A percentile compares a stretch with the other conserved stretches of the same genome.
These are phyloP conservation scores for Epinephelus coioides DNA, from an alignment of 2,797 vertebrate species.

Conservation along the genomic window DNA sequence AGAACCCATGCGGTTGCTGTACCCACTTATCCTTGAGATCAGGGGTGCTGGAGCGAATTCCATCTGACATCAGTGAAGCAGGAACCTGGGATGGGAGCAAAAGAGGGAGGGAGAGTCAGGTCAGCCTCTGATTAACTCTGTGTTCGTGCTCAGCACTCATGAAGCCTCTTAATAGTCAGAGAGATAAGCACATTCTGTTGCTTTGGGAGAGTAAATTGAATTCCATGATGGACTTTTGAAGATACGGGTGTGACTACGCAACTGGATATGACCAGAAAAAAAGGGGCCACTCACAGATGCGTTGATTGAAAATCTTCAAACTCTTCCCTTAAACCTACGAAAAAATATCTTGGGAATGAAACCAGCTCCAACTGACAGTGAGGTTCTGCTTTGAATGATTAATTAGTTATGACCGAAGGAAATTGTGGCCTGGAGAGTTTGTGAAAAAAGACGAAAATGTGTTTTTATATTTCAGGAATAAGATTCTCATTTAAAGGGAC, in stretches of 20 bases:
- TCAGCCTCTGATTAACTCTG: slow-evolving; percentile 26
- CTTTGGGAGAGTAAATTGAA: slow-evolving; percentile 50
- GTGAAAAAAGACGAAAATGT: background rate
- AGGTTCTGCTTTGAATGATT: slow-evolving; percentile 22
- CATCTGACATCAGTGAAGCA: background rate
- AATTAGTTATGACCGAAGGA: slow-evolving; percentile 3
- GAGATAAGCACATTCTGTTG: slow-evolving; percentile 53
- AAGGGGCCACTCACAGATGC: slow-evolving; percentile 33
- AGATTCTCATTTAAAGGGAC: slow-evolving; percentile 2
- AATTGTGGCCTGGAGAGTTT: slow-evolving; percentile 1
- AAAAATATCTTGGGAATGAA: slow-evolving; percentile 40
- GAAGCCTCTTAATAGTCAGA: slow-evolving; percentile 43
- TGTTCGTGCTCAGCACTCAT: slow-evolving; percentile 18
- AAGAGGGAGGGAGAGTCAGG: slow-evolving; percentile 1
- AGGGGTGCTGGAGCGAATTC: background rate
- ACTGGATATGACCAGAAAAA: slow-evolving; percentile 41
- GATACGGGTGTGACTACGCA: slow-evolving; percentile 41
- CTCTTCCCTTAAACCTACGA: slow-evolving; percentile 16
- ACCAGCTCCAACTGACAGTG: slow-evolving; percentile 2
- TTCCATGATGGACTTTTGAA: slow-evolving; percentile 57
- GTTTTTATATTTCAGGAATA: background rate
- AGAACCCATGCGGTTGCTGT: background rate
- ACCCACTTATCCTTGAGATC: background rate
- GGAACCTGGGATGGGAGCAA: slow-evolving; percentile 4
- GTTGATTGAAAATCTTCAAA: slow-evolving; percentile 44